Evolutionary conservation across 2,797 vertebrate species (phyloP), one percentile per base, ranked within the genome.

Genomic region (Ctenochaetus hawaiiensis): DNA sequence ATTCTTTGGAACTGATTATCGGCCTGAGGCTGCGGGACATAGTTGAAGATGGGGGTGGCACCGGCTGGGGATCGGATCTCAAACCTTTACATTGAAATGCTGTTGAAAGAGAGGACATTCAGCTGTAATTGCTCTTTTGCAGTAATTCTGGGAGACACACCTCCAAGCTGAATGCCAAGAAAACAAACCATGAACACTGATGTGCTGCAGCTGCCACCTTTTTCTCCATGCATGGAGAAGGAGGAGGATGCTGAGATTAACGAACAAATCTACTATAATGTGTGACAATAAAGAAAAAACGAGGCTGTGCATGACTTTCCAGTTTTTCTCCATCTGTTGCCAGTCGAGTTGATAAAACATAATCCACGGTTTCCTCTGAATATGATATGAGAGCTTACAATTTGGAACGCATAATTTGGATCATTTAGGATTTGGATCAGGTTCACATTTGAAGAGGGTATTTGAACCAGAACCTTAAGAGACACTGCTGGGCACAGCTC

Each of bases 381-480:
- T 90, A 81, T 84, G 87, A 91, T 91, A 91, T 88, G 83, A 93
- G 89, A 86, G 91, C 91, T 93, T 92, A 93, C 90, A 88, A 93
- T 94, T 93, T 92, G 89, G 91, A 94, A 92, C 73, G 86, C 93
- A 90, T 93, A 78, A 88, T 93, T 93, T 92, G 90, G 91, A 93
- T 87, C 91, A 68, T 93, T 93, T 91, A 88, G 84, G 91, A 89
- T 89, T 94, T 94, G 93, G 94, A 94, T 82, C 71, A 68, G 83
- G 70, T 92, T 93, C 87, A 90, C 83, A 87, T 93, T 93, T 93
- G 91, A 91, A 92, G 90, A 89, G 91, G 88, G 91, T 92, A 79
- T 92, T 93, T 92, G 89, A 93, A 93, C 91, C 90, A 89, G 89
- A 94, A 93, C 91, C 89, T 94, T 93, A 90, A 92, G 88, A 91